Percentiles rank a stretch among this genome's conserved stretches.
These are phyloP conservation scores for Lepas anatifera DNA, from an alignment of 2,888 invertebrate genomes.

Conservation along the genomic window DNA sequence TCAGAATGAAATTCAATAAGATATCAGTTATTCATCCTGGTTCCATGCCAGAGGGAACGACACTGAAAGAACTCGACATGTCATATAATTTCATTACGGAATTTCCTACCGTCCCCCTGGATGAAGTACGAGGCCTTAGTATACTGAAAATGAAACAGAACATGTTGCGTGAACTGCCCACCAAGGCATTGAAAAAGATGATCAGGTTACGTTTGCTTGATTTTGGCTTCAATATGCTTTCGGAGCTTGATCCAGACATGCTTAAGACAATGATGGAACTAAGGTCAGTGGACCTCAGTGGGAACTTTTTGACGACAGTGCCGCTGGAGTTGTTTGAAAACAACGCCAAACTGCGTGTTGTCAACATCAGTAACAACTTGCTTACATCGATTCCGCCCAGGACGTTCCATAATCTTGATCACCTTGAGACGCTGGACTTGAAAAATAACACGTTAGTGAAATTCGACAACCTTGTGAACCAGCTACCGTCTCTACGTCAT, in stretches of 20 bases:
- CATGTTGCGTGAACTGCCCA: conserved; percentile 57
- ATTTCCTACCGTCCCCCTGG: conserved; percentile 55
- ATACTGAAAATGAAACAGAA: conserved; percentile 65
- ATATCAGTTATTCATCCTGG: conserved; percentile 14
- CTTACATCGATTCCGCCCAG: conserved; percentile 16
- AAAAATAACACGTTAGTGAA: conserved; percentile 63
- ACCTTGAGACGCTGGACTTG: conserved; percentile 58
- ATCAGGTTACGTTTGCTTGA: conserved; percentile 54
- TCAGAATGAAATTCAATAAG: conserved; percentile 21
- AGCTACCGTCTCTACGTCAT: conserved; percentile 52
- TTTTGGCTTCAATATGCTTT: conserved; percentile 39
- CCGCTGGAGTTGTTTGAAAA: conserved; percentile 61
- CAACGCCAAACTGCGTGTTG: conserved; percentile 17
- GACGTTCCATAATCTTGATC: conserved; percentile 38
- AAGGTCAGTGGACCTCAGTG: conserved; percentile 63
- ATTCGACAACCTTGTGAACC: conserved; percentile 56
- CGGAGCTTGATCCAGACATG: conserved; percentile 32
- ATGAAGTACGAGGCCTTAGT: conserved; percentile 53
- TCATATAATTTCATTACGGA: conserved; percentile 62
- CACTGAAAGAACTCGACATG: conserved; percentile 58
- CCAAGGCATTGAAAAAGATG: conserved; percentile 54
- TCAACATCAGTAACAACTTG: conserved; percentile 24
- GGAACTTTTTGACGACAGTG: conserved; percentile 68
- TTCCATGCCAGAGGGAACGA: conserved; percentile 38
- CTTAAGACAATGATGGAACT: conserved; percentile 72